Percentiles rank a stretch among this genome's conserved stretches.
Conservation (phyloP, 2,888 invertebrate species). For the Sarcophaga caerulescens region DNA sequence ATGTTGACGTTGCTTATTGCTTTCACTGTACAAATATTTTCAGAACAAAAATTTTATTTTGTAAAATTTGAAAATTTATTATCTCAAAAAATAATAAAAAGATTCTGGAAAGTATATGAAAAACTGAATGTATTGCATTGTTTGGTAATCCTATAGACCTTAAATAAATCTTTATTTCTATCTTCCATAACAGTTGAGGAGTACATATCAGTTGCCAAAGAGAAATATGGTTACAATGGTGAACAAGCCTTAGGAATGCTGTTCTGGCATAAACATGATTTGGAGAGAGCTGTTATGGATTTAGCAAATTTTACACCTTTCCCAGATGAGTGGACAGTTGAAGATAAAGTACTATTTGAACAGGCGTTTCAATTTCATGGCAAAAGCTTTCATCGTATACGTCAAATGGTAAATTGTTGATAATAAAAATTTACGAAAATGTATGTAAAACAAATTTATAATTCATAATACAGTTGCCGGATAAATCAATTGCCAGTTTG, state of each 20-base stretch:
- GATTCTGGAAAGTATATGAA: too few relatives aligned
- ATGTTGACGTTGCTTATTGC: too few relatives aligned
- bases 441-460: background rate
- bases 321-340: conserved; percentile 98
- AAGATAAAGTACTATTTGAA: conserved; percentile 98
- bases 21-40: too few relatives aligned
- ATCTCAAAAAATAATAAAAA: too few relatives aligned
- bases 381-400: conserved; percentile 97
- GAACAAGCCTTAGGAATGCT: conserved; percentile 99
- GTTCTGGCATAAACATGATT: conserved; percentile 98
- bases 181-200: conserved; percentile 89
- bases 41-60: too few relatives aligned
- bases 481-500: conserved; percentile 96
- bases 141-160: too few relatives aligned
- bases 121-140: too few relatives aligned
- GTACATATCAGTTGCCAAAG: conserved; percentile 95
- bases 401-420: conserved; percentile 91
- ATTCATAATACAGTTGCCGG: conserved; percentile 87
- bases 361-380: conserved; percentile 99
- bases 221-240: conserved; percentile 98
- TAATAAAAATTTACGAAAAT: background rate
- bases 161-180: too few relatives aligned
- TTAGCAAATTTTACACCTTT: conserved; percentile 98
- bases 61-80: too few relatives aligned
- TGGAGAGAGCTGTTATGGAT: conserved; percentile 95